Evolutionary conservation across 2,888 invertebrate species (phyloP), one percentile per base, ranked within the genome.

Genomic region (Agrochola litura): DNA sequence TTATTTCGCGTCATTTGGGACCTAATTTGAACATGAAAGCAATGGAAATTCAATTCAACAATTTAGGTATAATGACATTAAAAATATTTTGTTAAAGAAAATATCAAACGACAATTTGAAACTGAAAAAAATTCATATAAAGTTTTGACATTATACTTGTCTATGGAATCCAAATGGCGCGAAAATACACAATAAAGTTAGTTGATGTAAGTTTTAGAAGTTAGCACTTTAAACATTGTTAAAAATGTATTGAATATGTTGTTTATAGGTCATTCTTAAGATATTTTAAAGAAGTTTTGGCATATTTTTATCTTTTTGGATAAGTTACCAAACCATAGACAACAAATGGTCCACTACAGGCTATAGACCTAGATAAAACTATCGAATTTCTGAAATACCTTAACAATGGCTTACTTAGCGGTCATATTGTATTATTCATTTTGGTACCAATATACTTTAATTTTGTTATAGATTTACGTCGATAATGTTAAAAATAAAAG

Each of bases 1-100:
- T 79, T 69, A 79, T 56, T 81, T 81, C 65, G 84, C 85, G 85
- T 58, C 73, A 66, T 61, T 72, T 1, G 8, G 22, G 22, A 68
- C 19, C 10, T 19, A n/a, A 52, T 46, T 60, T 70, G 0, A 22
- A 41, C 4, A n/a, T 22, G 5, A 54, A 61, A 37, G 30, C 2
- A 63, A 70, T 30, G 14, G 6, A 10, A 30, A 30, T 49, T 22
- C 14, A 16, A 56, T n/a, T n/a, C 16, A 61, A n/a, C 1, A 14
- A 12, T 63, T 1, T 37, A n/a, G n/a, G n/a, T n/a, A 37, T 25
- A 76, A n/a, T 16, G 3, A 25, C 30, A 30, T 37, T 10, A 54
- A 2, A 43, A 30, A 16, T 10, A 56, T 43, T 71, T 58, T 72
- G 2, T 1, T 41, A 46, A 49, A 12, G n/a, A 56, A 65, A 37